Conservation (phyloP, 1,140 invertebrate genomes). For the Gonatopus flavifemur region DNA sequence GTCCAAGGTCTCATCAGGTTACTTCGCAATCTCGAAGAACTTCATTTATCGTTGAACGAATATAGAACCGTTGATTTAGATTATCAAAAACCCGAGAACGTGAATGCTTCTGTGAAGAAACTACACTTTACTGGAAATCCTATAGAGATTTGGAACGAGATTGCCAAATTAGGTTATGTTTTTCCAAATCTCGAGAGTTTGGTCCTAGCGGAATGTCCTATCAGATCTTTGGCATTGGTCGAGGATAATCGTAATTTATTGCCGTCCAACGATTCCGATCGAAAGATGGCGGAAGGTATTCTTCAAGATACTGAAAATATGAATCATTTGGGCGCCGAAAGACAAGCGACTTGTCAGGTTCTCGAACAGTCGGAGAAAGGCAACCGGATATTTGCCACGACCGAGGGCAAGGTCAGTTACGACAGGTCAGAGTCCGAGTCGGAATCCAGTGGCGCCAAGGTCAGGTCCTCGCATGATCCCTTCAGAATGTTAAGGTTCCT, state of each 20-base stretch:
- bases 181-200: constrained; percentile 85
- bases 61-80: constrained; percentile 73
- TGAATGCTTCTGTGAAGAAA: constrained; percentile 69
- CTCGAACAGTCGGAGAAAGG: too few species aligned
- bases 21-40: constrained; percentile 79
- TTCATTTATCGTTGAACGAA: constrained; percentile 87
- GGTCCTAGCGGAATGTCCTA: constrained; percentile 82
- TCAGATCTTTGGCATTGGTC: constrained; percentile 65
- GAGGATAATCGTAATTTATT: constrained; percentile 37
- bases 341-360: constrained; percentile 19
- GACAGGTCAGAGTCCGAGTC: constrained; percentile 57
- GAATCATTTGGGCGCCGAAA: constrained; percentile 33
- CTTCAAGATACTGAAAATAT: constrained; percentile 37
- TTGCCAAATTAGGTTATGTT: constrained; percentile 77
- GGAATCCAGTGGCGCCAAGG: constrained; percentile 46
- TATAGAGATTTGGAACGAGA: constrained; percentile 73
- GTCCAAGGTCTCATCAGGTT: constrained; percentile 75
- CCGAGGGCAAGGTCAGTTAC: constrained; percentile 44
- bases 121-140: constrained; percentile 85
- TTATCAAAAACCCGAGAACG: constrained; percentile 50
- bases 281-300: constrained; percentile 23
- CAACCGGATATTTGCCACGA: constrained; percentile 36
- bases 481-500: constrained; percentile 75
- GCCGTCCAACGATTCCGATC: constrained; percentile 38
- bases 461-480: constrained; percentile 58